Conservation (phyloP, 2,113 vertebrate genomes). For the Pionites leucogaster region DNA sequence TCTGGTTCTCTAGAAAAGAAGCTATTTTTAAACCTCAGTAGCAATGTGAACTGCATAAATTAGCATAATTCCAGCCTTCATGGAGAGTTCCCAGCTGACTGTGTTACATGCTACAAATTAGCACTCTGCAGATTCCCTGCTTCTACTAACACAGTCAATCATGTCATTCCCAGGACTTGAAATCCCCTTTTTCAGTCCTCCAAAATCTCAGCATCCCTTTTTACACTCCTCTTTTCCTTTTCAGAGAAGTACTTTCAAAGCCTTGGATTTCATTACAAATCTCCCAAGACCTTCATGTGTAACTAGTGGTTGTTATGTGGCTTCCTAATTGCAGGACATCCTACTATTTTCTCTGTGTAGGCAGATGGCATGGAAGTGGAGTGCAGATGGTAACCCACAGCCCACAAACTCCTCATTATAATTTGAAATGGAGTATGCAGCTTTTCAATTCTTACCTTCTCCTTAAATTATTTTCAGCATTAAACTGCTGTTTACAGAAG, state of each 20-base stretch:
- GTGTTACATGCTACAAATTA: conserved; percentile 44
- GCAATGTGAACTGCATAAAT: conserved; percentile 72
- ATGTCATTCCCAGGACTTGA: background rate
- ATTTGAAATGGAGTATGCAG: background rate
- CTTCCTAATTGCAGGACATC: conserved; percentile 38
- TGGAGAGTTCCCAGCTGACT: conserved; percentile 51
- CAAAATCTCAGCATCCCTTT: background rate
- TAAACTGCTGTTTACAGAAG: conserved; percentile 27
- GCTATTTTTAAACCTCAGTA: conserved; percentile 73
- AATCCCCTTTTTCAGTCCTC: background rate
- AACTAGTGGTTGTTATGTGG: conserved; percentile 39
- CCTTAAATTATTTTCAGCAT: conserved; percentile 52
- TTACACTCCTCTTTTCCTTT: background rate
- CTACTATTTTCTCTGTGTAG: conserved; percentile 1
- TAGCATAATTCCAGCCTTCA: conserved; percentile 70
- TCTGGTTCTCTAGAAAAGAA: conserved; percentile 51
- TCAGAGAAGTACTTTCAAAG: background rate
- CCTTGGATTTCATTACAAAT: background rate
- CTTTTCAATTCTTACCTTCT: background rate
- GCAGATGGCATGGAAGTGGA: conserved; percentile 63
- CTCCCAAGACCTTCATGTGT: background rate
- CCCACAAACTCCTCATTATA: conserved; percentile 1
- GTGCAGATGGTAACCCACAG: conserved; percentile 48
- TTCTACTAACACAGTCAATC: conserved; percentile 1
- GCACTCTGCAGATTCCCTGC: background rate